Evolutionary conservation across 2,888 invertebrate species (phyloP).

Genomic region (Tetragonula carbonaria): DNA sequence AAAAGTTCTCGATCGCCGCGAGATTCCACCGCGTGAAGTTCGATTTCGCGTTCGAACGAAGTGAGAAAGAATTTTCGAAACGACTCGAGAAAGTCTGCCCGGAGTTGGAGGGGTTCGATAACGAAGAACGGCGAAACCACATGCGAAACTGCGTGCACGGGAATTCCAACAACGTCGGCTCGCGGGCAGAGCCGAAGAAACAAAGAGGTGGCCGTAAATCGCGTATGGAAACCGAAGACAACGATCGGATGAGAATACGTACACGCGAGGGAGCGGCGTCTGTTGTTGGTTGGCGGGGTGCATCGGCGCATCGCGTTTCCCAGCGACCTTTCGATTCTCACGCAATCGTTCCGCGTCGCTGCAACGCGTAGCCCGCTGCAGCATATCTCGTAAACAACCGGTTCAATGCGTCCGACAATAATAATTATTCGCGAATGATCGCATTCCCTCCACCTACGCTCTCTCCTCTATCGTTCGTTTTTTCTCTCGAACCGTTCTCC

Average conservation of each 20-base stretch:
- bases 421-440: slow-evolving; percentile 65
- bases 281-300: slow-evolving; percentile 23
- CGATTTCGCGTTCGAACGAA: not conserved
- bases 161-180: not conserved
- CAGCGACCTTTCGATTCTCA: slow-evolving; percentile 44
- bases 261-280: slow-evolving; percentile 7
- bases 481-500: slow-evolving; percentile 7
- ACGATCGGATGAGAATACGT: slow-evolving; percentile 11
- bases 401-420: slow-evolving; percentile 62
- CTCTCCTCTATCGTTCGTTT: slow-evolving; percentile 3
- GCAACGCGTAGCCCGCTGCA: slow-evolving; percentile 29
- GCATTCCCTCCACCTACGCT: slow-evolving; percentile 1
- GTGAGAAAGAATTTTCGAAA: not conserved
- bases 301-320: slow-evolving; percentile 6
- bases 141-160: not conserved
- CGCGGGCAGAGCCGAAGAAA: not conserved
- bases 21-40: not conserved
- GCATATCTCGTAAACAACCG: slow-evolving; percentile 65
- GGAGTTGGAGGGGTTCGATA: not conserved
- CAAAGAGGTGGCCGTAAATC: slow-evolving; percentile 1
- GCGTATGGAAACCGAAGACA: slow-evolving; percentile 20
- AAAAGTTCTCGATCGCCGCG: not conserved
- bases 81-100: not conserved
- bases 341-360: slow-evolving; percentile 45
- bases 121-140: not conserved